Base-by-base conservation (phyloP, 2,888 invertebrate genomes). In the Spatulosminthurus flaviceps region DNA sequence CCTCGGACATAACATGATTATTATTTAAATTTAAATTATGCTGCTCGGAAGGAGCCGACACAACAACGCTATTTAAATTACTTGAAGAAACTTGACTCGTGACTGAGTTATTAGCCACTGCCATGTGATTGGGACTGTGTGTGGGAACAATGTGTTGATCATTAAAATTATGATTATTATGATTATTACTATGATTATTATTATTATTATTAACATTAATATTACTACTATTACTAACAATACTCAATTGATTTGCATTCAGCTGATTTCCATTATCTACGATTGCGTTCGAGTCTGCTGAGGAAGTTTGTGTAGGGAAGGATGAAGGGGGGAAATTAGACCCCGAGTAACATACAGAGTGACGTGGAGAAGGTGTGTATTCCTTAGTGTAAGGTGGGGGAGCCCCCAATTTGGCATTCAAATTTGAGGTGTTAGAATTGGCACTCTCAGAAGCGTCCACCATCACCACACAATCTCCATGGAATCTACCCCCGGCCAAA, bases 391-490 rank as follows among this genome's bases (percentile, higher is more conserved):
- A 74, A 7, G 69, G 74, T 9, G 74, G 79, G 7, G 78, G 78
- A 24, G 78, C 67, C 16, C 73, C 73, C n/a, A 41, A 66, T 5
- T n/a, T 28, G 21, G 16, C n/a, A 19, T 51, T 41, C 11, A 69
- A 21, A n/a, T n/a, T n/a, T 11, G 41, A 11, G 19, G 26, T 2
- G 2, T 11, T 19, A 26, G 11, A 4, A 19, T 67, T 79, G 69
- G 74, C 74, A 79, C 79, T 74, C 21, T 79, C 79, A n/a, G 69
- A 69, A 0, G 79, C 79, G 43, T 79, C 79, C 43, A 79, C 79
- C 16, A 74, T 34, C 19, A 79, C 79, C n/a, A 66, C 66, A 1
- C 43, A n/a, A 41, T 72, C 66, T 64, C 64, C 64, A 19, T 34
- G 64, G 24, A 75, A 75, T 0, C 61, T 11, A 19, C 26, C 16